These are phyloP conservation scores for Otocyon megalotis DNA, from an alignment of 2,113 vertebrate species.

Conservation along the genomic window DNA sequence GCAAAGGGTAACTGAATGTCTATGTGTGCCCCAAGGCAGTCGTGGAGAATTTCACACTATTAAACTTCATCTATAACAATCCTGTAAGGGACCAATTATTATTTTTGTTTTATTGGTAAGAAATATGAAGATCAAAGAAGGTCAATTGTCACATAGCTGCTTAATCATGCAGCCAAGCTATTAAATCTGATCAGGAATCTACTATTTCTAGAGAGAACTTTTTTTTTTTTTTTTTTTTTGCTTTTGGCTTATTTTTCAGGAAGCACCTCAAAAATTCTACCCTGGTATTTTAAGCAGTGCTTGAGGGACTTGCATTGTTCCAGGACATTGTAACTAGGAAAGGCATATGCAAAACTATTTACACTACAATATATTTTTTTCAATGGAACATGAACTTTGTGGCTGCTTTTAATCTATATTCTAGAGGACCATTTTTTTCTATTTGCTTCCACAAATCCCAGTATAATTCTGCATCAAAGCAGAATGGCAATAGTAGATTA, in stretches of 20 bases:
- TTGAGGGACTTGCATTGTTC: neutral
- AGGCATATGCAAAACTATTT: neutral
- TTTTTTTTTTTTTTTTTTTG: neutral
- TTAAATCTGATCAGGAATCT: neutral
- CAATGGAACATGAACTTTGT: neutral
- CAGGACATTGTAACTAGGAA: neutral
- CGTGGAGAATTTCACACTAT: neutral
- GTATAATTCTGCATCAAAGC: conserved; percentile 55
- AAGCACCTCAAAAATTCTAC: neutral
- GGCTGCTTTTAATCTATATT: conserved; percentile 43
- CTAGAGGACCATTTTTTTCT: conserved; percentile 34
- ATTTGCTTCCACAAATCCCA: conserved; percentile 55
- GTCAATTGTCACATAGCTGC: neutral
- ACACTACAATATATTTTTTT: neutral
- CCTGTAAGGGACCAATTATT: neutral
- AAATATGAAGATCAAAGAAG: neutral
- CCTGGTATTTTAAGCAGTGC: neutral
- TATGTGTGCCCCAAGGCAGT: neutral
- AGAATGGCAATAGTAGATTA: conserved; percentile 49
- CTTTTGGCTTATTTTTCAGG: neutral
- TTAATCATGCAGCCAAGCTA: neutral
- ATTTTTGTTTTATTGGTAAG: conserved; percentile 32
- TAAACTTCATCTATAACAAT: neutral
- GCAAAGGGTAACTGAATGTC: neutral
- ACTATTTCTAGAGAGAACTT: neutral